phyloP scores from a whole-genome alignment of 1,140 invertebrate species.

The Tribolium castaneum region DNA sequence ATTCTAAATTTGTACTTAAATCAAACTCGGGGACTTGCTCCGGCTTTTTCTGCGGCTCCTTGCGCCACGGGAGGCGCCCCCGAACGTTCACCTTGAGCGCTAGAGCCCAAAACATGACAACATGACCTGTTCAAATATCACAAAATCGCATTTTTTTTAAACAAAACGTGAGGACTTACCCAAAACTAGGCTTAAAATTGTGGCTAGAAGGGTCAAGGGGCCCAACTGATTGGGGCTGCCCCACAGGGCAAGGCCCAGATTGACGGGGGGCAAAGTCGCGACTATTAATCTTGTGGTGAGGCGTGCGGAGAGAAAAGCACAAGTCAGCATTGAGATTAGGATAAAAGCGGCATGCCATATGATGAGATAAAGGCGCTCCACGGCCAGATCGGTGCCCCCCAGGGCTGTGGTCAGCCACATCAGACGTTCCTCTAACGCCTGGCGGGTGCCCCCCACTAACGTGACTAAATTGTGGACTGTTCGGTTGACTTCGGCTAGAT shows the following conservation, averaged over 20 bases:
- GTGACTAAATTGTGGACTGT: conserved; percentile 69
- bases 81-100: not conserved
- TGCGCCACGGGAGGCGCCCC: not conserved
- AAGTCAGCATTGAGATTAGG: conserved; percentile 59
- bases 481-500: conserved; percentile 71
- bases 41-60: not conserved
- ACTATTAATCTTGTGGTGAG: conserved; percentile 54
- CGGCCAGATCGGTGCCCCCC: conserved; percentile 64
- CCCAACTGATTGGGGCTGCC: conserved; percentile 49
- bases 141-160: not conserved
- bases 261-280: conserved; percentile 54
- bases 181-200: conserved; percentile 50
- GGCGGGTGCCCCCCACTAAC: conserved; percentile 66
- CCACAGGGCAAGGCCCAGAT: conserved; percentile 57
- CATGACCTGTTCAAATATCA: not conserved
- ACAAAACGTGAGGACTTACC: conserved; percentile 49
- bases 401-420: conserved; percentile 69
- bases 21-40: not conserved
- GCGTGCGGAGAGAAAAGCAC: conserved; percentile 59
- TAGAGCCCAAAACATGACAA: not conserved
- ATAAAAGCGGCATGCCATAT: conserved; percentile 59
- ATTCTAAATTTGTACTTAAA: conserved; percentile 20
- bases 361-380: conserved; percentile 58
- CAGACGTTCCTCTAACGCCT: conserved; percentile 68
- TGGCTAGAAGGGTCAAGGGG: conserved; percentile 42